phyloP scores from a whole-genome alignment of 2,797 vertebrate genomes.

The Pipistrellus kuhlii region DNA sequence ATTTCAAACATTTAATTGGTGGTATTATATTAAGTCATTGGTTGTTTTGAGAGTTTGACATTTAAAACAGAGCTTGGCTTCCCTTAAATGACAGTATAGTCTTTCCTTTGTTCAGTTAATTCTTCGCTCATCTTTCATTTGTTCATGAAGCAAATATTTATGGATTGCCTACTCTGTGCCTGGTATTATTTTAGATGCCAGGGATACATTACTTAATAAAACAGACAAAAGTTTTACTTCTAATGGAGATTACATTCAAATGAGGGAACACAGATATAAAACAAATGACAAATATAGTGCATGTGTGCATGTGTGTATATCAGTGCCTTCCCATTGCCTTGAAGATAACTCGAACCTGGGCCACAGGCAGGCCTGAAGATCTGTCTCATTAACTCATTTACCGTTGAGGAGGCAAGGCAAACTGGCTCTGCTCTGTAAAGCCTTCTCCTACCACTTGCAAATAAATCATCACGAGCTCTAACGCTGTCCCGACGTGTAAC shows the following conservation, averaged over 20 bases:
- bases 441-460: neutral
- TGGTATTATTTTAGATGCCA: neutral
- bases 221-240: neutral
- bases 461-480: too few species aligned
- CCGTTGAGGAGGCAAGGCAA: neutral
- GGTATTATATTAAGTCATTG: neutral
- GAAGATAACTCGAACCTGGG: neutral
- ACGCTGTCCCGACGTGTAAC: neutral
- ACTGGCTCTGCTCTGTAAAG: neutral
- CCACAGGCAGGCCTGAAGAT: neutral
- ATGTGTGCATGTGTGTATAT: neutral
- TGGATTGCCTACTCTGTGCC: neutral
- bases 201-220: neutral
- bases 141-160: neutral
- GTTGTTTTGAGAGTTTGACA: neutral
- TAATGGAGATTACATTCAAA: neutral
- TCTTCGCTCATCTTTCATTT: neutral
- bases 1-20: constrained; percentile 5
- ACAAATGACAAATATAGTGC: constrained; percentile 23
- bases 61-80: neutral
- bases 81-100: neutral
- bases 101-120: neutral
- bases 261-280: neutral
- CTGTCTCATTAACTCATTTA: neutral
- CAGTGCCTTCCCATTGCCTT: neutral